These are phyloP conservation scores for Neelides sp. DNA, from an alignment of 1,140 invertebrate genomes.

Conservation along the genomic window DNA sequence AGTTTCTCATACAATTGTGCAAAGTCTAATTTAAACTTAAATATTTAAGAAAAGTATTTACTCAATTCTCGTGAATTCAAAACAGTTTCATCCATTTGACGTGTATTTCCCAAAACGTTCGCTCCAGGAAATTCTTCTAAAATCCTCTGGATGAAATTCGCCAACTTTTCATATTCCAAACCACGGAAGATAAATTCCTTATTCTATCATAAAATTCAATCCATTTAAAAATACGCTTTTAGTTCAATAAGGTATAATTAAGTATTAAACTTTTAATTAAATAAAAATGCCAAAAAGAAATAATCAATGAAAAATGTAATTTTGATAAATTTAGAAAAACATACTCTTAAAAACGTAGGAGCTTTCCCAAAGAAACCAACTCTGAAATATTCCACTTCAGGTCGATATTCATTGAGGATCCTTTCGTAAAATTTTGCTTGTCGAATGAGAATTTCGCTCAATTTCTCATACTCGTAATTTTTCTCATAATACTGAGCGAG, in stretches of 20 bases:
- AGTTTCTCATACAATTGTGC: not conserved
- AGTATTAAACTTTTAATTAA: not conserved
- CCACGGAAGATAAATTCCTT: conserved; percentile 93
- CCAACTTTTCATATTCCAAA: conserved; percentile 86
- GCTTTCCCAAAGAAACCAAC: conserved; percentile 92
- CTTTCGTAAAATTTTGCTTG: conserved; percentile 84
- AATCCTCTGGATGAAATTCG: conserved; percentile 81
- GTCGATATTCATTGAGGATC: conserved; percentile 69
- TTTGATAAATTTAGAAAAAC: conserved; percentile 32
- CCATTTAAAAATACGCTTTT: too few species aligned
- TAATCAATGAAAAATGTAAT: conserved; percentile 4
- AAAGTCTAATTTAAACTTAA: not conserved
- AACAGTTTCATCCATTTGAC: conserved; percentile 73
- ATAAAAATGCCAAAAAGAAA: conserved; percentile 14
- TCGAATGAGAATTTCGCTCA: conserved; percentile 67
- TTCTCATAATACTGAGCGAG: conserved; percentile 77
- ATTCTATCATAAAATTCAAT: conserved; percentile 51
- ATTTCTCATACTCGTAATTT: conserved; percentile 77
- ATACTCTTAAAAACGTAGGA: conserved; percentile 83
- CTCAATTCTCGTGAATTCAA: conserved; percentile 71
- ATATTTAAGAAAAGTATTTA: conserved; percentile 38
- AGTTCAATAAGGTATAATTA: too few species aligned
- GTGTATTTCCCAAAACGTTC: conserved; percentile 80
- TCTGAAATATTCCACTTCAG: conserved; percentile 89
- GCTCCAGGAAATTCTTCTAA: conserved; percentile 86